Evolutionary conservation across 1,140 invertebrate genomes (phyloP).

Genomic region (Aethina tumida): DNA sequence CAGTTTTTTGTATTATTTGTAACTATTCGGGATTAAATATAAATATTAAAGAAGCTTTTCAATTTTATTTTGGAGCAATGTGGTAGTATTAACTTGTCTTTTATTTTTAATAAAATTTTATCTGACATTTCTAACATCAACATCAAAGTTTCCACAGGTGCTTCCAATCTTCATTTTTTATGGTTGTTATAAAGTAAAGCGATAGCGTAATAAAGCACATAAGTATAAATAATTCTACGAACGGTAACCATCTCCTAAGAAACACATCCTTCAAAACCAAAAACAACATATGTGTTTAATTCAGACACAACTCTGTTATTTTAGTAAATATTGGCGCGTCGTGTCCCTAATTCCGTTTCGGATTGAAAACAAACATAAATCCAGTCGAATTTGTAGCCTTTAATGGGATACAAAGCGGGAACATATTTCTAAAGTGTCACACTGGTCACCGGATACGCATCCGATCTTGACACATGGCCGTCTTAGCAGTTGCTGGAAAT

Average conservation of each 20-base stretch:
- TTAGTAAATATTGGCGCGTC: neutral
- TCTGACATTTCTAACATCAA: no score
- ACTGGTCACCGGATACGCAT: constrained; percentile 21
- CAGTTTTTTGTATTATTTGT: no score
- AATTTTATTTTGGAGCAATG: no score
- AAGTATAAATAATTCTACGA: no score
- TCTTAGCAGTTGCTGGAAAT: constrained; percentile 22
- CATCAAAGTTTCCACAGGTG: no score
- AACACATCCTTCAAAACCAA: constrained; percentile 6
- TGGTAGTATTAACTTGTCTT: no score
- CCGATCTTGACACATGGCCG: constrained; percentile 19
- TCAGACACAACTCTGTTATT: constrained; percentile 4
- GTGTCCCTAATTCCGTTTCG: constrained; percentile 8
- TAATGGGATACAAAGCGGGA: constrained; percentile 28
- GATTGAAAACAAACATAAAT: constrained; percentile 24
- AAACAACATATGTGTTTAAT: constrained; percentile 13
- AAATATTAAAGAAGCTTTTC: no score
- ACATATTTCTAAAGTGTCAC: constrained; percentile 20
- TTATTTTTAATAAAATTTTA: no score
- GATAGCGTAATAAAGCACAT: no score
- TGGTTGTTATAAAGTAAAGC: no score
- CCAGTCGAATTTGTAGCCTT: constrained; percentile 22
- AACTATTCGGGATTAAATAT: no score
- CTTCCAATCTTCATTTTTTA: no score
- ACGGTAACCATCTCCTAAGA: neutral